A percentile compares a stretch with the other conserved stretches of the same genome.
These are phyloP conservation scores for Artemia sp. DNA, from an alignment of 2,888 invertebrate genomes.

Conservation along the genomic window DNA sequence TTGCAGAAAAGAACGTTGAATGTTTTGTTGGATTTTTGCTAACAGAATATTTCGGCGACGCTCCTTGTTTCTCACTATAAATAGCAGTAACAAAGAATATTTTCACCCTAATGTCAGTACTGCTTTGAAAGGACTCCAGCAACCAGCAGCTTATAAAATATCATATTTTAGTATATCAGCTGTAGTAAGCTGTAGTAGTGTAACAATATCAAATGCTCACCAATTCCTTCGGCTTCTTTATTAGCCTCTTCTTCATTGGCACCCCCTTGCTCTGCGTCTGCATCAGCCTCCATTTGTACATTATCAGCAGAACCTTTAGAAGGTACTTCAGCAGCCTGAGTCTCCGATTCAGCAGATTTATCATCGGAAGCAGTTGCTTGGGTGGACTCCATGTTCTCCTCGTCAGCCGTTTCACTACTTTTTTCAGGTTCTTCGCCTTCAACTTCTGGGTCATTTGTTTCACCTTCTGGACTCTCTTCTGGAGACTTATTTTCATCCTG, in stretches of 20 bases:
- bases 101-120: too few relatives aligned
- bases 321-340: constrained; percentile 30
- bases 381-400: constrained; percentile 25
- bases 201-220: constrained; percentile 26
- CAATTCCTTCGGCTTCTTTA: constrained; percentile 32
- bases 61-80: too few relatives aligned
- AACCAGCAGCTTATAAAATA: too few relatives aligned
- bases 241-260: constrained; percentile 26
- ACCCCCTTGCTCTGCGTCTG: constrained; percentile 39
- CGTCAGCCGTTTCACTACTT: constrained; percentile 25
- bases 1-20: too few relatives aligned
- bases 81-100: too few relatives aligned
- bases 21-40: too few relatives aligned
- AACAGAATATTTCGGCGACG: too few relatives aligned
- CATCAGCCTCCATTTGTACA: constrained; percentile 29
- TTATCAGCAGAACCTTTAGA: constrained; percentile 35
- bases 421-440: constrained; percentile 24
- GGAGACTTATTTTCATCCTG: constrained; percentile 18
- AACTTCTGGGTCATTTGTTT: constrained; percentile 16
- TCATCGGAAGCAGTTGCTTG: constrained; percentile 24
- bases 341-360: constrained; percentile 22
- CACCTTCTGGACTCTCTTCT: constrained; percentile 18
- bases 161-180: too few relatives aligned
- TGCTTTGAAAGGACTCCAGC: too few relatives aligned
- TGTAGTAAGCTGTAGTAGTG: too few relatives aligned